Evolutionary conservation across 2,113 vertebrate species (phyloP), one percentile per base, ranked within the genome.

Genomic region (Engraulis encrasicolus): DNA sequence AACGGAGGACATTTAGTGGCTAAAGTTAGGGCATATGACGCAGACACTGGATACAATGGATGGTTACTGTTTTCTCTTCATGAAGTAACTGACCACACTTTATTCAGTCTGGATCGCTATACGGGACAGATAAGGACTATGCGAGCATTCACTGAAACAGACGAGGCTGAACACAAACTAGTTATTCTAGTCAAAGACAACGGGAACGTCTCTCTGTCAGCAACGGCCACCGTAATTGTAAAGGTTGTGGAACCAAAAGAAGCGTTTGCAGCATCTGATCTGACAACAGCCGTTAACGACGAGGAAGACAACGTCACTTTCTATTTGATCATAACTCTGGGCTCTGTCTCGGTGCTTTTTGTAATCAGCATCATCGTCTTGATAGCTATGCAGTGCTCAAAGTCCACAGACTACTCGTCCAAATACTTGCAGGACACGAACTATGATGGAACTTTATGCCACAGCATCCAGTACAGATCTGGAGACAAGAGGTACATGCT

Each of bases 1-100:
- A 86, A 89, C 2, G 61, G 86, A 77, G 88, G 90, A 6, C 85
- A 88, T 87, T 86, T 90, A 79, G 87, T 89, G 50, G 88, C 85
- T 54, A 88, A 45, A 5, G 40, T 45, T 3, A 45, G 40, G 40
- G 83, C 87, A 7, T 84, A 78, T 45, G 87, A 88, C 58, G 78
- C 82, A 1, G 87, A 88, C 78, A 82, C 83, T 3, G 85, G 81
- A 82, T 82, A 84, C 20, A 88, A 88, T 31, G 85, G 66, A 31
- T 78, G 85, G 80, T 48, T 88, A 11, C 79, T 50, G 1, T 85
- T 79, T 40, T 81, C 78, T 27, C 36, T 86, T 11, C 17, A 77
- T 17, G 48, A 87, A 79, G 78, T 82, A 17, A 85, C 49, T 12
- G 83, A 88, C 27, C 77, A 50, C 31, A 87, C 6, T 54, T 58